These are phyloP conservation scores for Tragelaphus buxtoni DNA, from an alignment of 2,113 vertebrate genomes.

Conservation along the genomic window DNA sequence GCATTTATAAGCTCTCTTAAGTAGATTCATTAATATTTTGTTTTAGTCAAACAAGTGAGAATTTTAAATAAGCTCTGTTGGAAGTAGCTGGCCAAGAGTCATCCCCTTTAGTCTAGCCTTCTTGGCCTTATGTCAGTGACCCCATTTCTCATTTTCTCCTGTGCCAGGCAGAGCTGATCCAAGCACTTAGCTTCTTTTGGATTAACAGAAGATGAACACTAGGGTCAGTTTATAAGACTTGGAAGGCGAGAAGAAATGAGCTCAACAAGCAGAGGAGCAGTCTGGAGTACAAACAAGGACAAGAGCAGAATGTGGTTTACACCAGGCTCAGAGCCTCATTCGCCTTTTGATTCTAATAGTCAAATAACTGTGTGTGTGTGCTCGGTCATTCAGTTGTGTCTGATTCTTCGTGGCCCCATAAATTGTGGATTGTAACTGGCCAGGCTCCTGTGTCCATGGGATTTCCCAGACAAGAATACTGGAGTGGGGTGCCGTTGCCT, in stretches of 20 bases:
- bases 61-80: slow-evolving; percentile 54
- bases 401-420: not conserved
- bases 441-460: not conserved
- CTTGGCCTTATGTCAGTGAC: slow-evolving; percentile 23
- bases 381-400: not conserved
- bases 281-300: not conserved
- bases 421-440: not conserved
- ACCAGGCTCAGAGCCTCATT: not conserved
- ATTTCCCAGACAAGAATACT: not conserved
- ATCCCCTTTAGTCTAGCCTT: not conserved
- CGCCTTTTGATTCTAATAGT: not conserved
- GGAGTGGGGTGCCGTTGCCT: not conserved
- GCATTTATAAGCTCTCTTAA: not conserved
- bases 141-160: slow-evolving; percentile 26
- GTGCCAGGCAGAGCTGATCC: not conserved
- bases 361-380: not conserved
- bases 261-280: not conserved
- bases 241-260: not conserved
- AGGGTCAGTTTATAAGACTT: slow-evolving; percentile 27
- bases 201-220: slow-evolving; percentile 31
- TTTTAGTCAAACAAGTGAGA: slow-evolving; percentile 46
- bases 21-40: slow-evolving; percentile 53
- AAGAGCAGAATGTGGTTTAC: not conserved
- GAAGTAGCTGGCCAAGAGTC: slow-evolving; percentile 32
- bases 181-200: slow-evolving; percentile 44